A percentile compares a stretch with the other conserved stretches of the same genome.
Conservation (phyloP, 2,888 invertebrate species). For the Erannis defoliaria region DNA sequence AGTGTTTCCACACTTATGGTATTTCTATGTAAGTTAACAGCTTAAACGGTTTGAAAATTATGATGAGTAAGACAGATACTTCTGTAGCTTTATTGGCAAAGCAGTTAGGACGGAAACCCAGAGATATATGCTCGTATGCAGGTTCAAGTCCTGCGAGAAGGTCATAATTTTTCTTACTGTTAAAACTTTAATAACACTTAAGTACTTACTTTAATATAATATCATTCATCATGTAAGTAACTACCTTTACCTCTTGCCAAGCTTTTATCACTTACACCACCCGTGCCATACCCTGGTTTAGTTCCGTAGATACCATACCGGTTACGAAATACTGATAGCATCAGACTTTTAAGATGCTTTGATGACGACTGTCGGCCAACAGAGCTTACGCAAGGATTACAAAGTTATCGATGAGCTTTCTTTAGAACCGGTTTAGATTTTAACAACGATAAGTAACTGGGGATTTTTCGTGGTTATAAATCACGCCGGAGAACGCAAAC, state of each 20-base stretch:
- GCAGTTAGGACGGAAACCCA: too few relatives aligned
- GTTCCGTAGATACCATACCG: constrained; percentile 52
- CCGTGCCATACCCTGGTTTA: constrained; percentile 25
- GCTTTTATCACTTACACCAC: constrained; percentile 22
- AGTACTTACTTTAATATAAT: too few relatives aligned
- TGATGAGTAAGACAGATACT: too few relatives aligned
- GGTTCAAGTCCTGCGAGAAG: too few relatives aligned
- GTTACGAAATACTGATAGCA: constrained; percentile 78
- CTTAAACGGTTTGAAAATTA: too few relatives aligned
- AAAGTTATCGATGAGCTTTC: constrained; percentile 65
- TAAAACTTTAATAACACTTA: too few relatives aligned
- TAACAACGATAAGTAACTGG: constrained; percentile 38
- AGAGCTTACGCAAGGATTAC: constrained; percentile 68
- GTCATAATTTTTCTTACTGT: too few relatives aligned
- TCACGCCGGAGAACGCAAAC: neutral
- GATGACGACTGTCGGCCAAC: constrained; percentile 70
- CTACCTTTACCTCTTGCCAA: neutral
- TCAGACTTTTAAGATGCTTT: constrained; percentile 76
- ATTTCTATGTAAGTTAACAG: too few relatives aligned
- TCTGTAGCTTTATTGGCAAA: too few relatives aligned
- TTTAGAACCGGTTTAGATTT: constrained; percentile 53
- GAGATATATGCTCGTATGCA: too few relatives aligned
- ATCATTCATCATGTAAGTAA: neutral
- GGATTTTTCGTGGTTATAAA: constrained; percentile 3
- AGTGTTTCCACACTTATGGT: too few relatives aligned